Evolutionary conservation across 2,888 invertebrate species (phyloP).

Genomic region (Hydraecia micacea): DNA sequence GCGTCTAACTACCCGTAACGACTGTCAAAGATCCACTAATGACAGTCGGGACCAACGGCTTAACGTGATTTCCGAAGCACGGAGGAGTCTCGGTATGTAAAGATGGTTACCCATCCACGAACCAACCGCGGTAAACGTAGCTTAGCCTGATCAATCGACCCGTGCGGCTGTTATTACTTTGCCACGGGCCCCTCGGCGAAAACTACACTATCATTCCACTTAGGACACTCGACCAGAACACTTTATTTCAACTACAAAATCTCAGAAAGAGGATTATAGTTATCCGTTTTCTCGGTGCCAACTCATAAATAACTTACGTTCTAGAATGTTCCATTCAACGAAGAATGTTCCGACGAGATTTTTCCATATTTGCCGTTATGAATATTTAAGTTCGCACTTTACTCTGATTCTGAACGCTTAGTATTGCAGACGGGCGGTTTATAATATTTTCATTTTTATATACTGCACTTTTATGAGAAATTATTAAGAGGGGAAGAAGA

Average conservation of each 20-base stretch:
- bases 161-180: too few relatives aligned
- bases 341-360: conserved; percentile 72
- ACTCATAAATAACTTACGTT: conserved; percentile 57
- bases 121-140: too few relatives aligned
- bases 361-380: conserved; percentile 80
- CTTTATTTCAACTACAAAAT: conserved; percentile 27
- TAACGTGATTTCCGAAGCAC: too few relatives aligned
- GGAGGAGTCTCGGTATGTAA: too few relatives aligned
- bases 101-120: too few relatives aligned
- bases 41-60: too few relatives aligned
- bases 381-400: conserved; percentile 79
- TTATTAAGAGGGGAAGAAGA: not conserved
- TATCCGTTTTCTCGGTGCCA: conserved; percentile 24
- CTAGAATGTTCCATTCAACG: conserved; percentile 48
- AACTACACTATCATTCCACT: not conserved
- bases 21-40: too few relatives aligned
- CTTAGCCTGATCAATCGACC: too few relatives aligned
- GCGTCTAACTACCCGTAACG: too few relatives aligned
- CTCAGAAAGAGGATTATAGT: conserved; percentile 35
- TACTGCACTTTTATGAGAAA: not conserved
- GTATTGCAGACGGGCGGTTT: conserved; percentile 44
- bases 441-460: not conserved
- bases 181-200: too few relatives aligned
- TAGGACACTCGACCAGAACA: not conserved
- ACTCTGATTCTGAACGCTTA: conserved; percentile 63